These are phyloP conservation scores for Hemistola chrysoprasaria DNA, from an alignment of 2,888 invertebrate genomes.

Conservation along the genomic window DNA sequence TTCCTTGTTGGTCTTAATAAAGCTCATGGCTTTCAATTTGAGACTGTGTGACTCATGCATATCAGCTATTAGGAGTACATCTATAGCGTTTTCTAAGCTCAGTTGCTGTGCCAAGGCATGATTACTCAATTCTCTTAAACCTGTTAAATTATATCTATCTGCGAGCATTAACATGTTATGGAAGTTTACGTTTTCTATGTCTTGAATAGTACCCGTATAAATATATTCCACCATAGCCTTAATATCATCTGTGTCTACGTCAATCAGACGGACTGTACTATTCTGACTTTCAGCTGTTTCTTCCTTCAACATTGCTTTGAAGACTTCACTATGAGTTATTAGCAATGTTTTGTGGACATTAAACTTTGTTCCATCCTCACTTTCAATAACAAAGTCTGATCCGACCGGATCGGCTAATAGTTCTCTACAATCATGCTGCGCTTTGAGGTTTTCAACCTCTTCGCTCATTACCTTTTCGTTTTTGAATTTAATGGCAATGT, in stretches of 20 bases:
- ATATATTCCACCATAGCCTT: conserved; percentile 60
- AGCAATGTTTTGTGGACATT: conserved; percentile 61
- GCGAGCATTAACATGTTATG: conserved; percentile 59
- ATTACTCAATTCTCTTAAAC: conserved; percentile 55
- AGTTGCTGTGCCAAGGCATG: conserved; percentile 53
- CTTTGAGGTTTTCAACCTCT: conserved; percentile 33
- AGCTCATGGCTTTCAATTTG: conserved; percentile 56
- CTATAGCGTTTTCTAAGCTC: conserved; percentile 55
- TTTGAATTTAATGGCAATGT: conserved; percentile 42
- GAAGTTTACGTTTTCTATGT: conserved; percentile 54
- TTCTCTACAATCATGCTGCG: conserved; percentile 53
- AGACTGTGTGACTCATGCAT: conserved; percentile 57
- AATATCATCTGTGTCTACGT: conserved; percentile 60
- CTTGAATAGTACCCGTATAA: conserved; percentile 61
- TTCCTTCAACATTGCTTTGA: conserved; percentile 71
- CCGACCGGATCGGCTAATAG: conserved; percentile 58
- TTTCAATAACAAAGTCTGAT: conserved; percentile 67
- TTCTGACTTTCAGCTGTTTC: conserved; percentile 70
- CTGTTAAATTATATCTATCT: conserved; percentile 61
- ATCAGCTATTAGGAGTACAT: conserved; percentile 59
- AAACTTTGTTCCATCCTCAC: conserved; percentile 60
- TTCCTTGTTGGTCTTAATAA: conserved; percentile 56
- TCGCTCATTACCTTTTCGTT: background rate
- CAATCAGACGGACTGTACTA: conserved; percentile 58
- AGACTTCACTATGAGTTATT: conserved; percentile 65